Evolutionary conservation across 2,888 invertebrate genomes (phyloP).

Genomic region (Atherix ibis): DNA sequence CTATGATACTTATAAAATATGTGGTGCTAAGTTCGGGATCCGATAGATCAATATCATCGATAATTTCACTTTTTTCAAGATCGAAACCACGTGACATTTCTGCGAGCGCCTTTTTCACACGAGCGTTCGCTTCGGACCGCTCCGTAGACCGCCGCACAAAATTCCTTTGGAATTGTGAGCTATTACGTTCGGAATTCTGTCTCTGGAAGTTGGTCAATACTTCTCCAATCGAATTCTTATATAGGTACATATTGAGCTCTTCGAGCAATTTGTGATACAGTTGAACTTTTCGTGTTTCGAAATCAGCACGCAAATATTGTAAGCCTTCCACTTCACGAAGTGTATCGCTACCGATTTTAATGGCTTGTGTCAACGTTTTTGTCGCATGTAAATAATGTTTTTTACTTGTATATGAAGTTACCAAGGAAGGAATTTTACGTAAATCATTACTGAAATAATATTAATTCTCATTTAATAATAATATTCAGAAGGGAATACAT

Average conservation of each 20-base stretch:
- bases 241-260: constrained; percentile 57
- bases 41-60: constrained; percentile 40
- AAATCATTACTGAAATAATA: constrained; percentile 46
- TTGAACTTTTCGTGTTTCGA: constrained; percentile 44
- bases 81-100: constrained; percentile 35
- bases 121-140: constrained; percentile 35
- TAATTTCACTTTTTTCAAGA: constrained; percentile 33
- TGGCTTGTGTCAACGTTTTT: constrained; percentile 57
- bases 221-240: constrained; percentile 43
- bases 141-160: constrained; percentile 41
- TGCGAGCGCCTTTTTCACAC: constrained; percentile 38
- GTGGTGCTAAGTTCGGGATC: constrained; percentile 46
- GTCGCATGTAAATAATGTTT: constrained; percentile 78
- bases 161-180: constrained; percentile 42
- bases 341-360: constrained; percentile 49
- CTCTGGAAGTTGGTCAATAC: constrained; percentile 36
- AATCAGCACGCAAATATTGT: constrained; percentile 57
- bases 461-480: too few species aligned
- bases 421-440: constrained; percentile 53
- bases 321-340: constrained; percentile 73
- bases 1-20: constrained; percentile 60
- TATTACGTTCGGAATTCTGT: constrained; percentile 43
- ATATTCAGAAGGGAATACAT: too few species aligned
- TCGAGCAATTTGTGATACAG: constrained; percentile 50
- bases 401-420: constrained; percentile 45